Evolutionary conservation across 2,113 vertebrate genomes (phyloP).

Genomic region (Toxostoma redivivum): DNA sequence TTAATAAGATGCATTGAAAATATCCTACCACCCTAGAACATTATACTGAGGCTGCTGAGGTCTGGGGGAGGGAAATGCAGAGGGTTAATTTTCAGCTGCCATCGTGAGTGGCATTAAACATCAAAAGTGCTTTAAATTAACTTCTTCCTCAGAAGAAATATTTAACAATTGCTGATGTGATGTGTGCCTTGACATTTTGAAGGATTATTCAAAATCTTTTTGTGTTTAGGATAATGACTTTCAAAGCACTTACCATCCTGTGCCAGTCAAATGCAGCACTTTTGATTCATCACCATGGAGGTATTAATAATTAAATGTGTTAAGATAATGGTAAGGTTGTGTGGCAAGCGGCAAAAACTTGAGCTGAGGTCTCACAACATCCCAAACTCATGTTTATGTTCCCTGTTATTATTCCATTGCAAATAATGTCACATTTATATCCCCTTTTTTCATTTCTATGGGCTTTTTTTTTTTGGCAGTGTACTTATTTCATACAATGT

Average conservation of each 20-base stretch:
- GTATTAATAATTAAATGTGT: constrained; percentile 62
- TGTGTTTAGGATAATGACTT: constrained; percentile 73
- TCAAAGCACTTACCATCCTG: constrained; percentile 64
- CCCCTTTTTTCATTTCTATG: fast-evolving
- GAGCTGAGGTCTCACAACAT: not conserved
- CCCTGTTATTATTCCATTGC: not conserved
- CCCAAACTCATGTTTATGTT: not conserved
- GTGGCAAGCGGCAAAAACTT: not conserved
- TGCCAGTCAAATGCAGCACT: constrained; percentile 65
- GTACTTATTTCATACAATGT: not conserved
- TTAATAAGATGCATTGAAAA: constrained; percentile 31
- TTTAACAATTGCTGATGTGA: constrained; percentile 68
- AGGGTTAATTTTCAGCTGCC: constrained; percentile 37
- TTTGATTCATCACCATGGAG: constrained; percentile 52
- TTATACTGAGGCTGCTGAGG: not conserved
- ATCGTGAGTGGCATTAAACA: constrained; percentile 36
- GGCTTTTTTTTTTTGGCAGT: not conserved
- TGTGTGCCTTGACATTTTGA: constrained; percentile 64
- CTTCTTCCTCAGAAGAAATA: constrained; percentile 64
- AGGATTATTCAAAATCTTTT: constrained; percentile 75
- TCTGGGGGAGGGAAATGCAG: not conserved
- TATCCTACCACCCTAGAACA: not conserved
- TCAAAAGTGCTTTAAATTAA: constrained; percentile 64
- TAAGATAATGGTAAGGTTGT: constrained; percentile 39
- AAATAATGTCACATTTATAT: not conserved